Evolutionary conservation across 2,113 vertebrate species (phyloP).

Genomic region (Laterallus jamaicensis): DNA sequence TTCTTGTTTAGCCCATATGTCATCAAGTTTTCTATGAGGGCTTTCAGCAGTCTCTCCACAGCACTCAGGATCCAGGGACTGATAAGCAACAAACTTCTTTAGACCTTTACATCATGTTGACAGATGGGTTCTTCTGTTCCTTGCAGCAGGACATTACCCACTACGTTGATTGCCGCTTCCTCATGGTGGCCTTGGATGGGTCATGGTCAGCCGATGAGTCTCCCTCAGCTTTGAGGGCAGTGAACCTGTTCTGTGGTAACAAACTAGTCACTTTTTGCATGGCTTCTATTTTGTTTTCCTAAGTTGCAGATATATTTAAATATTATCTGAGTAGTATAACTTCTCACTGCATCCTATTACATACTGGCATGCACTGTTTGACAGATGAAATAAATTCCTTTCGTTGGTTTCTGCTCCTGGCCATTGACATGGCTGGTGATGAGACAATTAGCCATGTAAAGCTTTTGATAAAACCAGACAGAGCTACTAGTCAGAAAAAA

Average conservation of each 20-base stretch:
- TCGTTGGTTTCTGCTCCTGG: constrained; percentile 11
- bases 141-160: neutral
- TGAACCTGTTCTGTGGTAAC: neutral
- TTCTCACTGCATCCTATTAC: neutral
- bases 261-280: neutral
- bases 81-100: neutral
- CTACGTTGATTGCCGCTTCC: accelerated
- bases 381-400: constrained; percentile 25
- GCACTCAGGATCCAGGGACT: neutral
- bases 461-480: constrained; percentile 39
- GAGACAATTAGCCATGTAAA: constrained; percentile 9
- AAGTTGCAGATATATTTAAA: neutral
- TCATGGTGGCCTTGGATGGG: neutral
- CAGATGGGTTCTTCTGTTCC: neutral
- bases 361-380: constrained; percentile 9
- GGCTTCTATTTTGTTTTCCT: constrained; percentile 22
- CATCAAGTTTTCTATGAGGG: neutral
- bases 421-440: neutral
- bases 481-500: constrained; percentile 11
- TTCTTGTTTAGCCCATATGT: neutral
- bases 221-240: neutral
- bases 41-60: neutral
- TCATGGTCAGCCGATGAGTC: neutral
- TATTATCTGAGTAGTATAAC: neutral
- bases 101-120: neutral